Percentiles rank a stretch among this genome's conserved stretches.
Evolutionary conservation across 2,113 vertebrate genomes (phyloP).

Genomic region (Echinops telfairi): DNA sequence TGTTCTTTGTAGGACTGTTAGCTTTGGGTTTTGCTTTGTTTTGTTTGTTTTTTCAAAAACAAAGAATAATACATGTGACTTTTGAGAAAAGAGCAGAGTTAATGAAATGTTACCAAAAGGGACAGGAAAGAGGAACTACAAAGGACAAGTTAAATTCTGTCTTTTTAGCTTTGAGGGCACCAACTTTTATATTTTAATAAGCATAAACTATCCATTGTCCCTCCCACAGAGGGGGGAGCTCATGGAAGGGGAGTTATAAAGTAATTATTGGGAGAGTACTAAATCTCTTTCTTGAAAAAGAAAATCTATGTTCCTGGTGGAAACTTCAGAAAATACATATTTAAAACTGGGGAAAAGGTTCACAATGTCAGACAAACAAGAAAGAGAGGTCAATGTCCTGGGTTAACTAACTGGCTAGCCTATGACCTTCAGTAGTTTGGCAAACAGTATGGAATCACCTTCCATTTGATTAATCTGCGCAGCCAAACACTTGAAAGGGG

Average conservation of each 20-base stretch:
- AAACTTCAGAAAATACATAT: constrained; percentile 32
- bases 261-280: neutral
- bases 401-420: neutral
- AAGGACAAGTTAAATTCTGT: constrained; percentile 70
- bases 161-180: constrained; percentile 36
- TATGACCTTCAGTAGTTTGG: neutral
- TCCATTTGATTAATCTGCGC: neutral
- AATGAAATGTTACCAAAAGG: constrained; percentile 75
- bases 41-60: constrained; percentile 70
- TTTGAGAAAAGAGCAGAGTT: constrained; percentile 67
- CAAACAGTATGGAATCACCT: neutral
- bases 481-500: neutral
- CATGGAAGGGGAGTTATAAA: neutral
- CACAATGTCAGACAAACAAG: constrained; percentile 30
- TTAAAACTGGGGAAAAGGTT: neutral
- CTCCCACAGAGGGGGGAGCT: neutral
- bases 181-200: constrained; percentile 67
- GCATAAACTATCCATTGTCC: constrained; percentile 62
- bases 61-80: constrained; percentile 68
- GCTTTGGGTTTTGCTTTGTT: constrained; percentile 67
- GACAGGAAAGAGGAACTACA: constrained; percentile 64
- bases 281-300: neutral
- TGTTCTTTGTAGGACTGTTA: constrained; percentile 61
- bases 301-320: neutral
- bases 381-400: neutral